These are phyloP conservation scores for Xiphydria camelus DNA, from an alignment of 2,888 invertebrate species.

Conservation along the genomic window DNA sequence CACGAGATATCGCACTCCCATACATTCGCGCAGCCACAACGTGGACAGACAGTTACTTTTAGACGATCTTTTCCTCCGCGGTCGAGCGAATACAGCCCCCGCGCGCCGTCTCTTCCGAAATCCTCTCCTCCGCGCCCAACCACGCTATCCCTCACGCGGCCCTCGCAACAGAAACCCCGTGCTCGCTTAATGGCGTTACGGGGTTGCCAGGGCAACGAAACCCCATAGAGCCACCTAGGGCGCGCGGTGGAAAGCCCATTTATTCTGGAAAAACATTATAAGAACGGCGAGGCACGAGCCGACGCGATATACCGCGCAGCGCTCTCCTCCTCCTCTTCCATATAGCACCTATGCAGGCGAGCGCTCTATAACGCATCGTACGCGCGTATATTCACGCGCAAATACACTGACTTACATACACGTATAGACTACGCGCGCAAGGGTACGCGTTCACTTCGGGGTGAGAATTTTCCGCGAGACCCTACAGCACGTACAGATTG, in stretches of 20 bases:
- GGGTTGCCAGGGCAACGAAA: conserved; percentile 54
- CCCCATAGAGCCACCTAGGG: conserved; percentile 50
- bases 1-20: too few species aligned
- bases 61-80: too few species aligned
- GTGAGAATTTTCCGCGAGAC: too few species aligned
- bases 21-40: too few species aligned
- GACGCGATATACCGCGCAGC: conserved; percentile 4
- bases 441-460: too few species aligned
- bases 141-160: background rate
- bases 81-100: conserved; percentile 21
- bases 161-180: conserved; percentile 38
- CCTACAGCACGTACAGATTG: conserved; percentile 16
- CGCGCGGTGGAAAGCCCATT: conserved; percentile 52
- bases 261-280: conserved; percentile 58
- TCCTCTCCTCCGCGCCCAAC: conserved; percentile 2
- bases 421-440: too few species aligned
- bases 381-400: too few species aligned
- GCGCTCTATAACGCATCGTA: too few species aligned
- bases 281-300: conserved; percentile 35
- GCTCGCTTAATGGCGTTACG: conserved; percentile 56
- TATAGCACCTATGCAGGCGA: too few species aligned
- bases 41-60: too few species aligned
- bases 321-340: background rate
- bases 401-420: too few species aligned
- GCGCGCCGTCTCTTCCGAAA: conserved; percentile 9